These are phyloP conservation scores for Aphyosemion australe DNA, from an alignment of 2,113 vertebrate species.

Conservation along the genomic window DNA sequence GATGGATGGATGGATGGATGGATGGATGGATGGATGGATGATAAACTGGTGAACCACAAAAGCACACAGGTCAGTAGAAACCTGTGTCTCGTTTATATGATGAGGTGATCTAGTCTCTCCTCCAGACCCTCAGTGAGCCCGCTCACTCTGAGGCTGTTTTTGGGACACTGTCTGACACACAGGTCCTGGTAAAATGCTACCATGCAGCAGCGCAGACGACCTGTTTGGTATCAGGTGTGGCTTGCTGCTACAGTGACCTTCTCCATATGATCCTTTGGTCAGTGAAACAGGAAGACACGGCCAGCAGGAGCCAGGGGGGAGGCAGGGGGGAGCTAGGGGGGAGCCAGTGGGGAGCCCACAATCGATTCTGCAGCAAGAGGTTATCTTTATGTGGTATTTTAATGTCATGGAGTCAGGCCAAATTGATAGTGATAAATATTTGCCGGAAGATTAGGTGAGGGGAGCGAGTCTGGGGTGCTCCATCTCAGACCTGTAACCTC, in stretches of 20 bases:
- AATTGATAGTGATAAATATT: slow-evolving; percentile 99
- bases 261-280: slow-evolving; percentile 57
- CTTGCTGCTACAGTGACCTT: slow-evolving; percentile 61
- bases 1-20: too few species aligned
- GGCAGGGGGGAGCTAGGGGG: too few species aligned
- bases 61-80: too few species aligned
- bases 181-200: too few species aligned
- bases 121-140: too few species aligned
- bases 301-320: not conserved
- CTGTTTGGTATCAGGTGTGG: slow-evolving; percentile 62
- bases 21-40: not conserved
- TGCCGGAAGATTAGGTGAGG: slow-evolving; percentile 98
- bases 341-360: slow-evolving; percentile 4
- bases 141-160: too few species aligned
- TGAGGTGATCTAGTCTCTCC: too few species aligned
- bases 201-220: slow-evolving; percentile 46
- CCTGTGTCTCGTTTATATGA: too few species aligned
- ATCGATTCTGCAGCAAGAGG: slow-evolving; percentile 75
- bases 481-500: slow-evolving; percentile 95
- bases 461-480: slow-evolving; percentile 87
- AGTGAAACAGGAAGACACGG: slow-evolving; percentile 35
- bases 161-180: too few species aligned
- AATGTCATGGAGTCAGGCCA: slow-evolving; percentile 82
- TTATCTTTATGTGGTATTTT: slow-evolving; percentile 81
- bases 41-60: too few species aligned